Conservation (phyloP, 2,113 vertebrate species). For the Oostethus manadensis region DNA sequence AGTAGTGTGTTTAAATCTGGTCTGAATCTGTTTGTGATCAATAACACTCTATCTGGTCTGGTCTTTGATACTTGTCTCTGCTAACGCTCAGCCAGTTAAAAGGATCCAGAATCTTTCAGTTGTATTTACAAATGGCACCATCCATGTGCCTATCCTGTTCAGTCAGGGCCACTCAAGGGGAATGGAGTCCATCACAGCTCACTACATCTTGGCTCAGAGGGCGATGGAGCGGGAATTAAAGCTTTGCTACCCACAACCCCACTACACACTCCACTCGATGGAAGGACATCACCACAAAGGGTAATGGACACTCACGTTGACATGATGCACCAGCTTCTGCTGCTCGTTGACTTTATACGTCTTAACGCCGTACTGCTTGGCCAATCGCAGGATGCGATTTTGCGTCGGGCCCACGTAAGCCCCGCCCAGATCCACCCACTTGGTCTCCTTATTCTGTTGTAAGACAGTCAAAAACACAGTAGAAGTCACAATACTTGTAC, state of each 20-base stretch:
- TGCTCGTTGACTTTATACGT: constrained; percentile 96
- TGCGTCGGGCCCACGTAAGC: constrained; percentile 95
- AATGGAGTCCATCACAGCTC: too few relatives aligned
- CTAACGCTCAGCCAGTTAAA: background rate
- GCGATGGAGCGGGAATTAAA: too few relatives aligned
- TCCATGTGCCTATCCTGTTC: too few relatives aligned
- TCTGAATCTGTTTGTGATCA: background rate
- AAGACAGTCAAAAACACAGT: background rate
- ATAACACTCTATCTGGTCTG: too few relatives aligned
- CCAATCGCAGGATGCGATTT: constrained; percentile 86
- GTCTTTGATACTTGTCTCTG: background rate
- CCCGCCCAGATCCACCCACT: constrained; percentile 95
- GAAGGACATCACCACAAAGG: background rate
- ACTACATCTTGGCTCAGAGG: too few relatives aligned
- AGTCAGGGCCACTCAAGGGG: too few relatives aligned
- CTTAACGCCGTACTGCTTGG: constrained; percentile 84
- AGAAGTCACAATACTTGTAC: background rate
- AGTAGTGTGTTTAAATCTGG: too few relatives aligned
- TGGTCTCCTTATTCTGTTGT: constrained; percentile 85
- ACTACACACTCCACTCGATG: background rate
- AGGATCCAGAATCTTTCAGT: background rate
- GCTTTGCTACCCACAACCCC: background rate
- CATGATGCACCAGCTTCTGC: constrained; percentile 81
- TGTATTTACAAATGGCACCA: background rate
- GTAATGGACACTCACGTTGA: constrained; percentile 76